Base-by-base conservation (phyloP, 2,888 invertebrate genomes). In the Zaprionus bogoriensis region DNA sequence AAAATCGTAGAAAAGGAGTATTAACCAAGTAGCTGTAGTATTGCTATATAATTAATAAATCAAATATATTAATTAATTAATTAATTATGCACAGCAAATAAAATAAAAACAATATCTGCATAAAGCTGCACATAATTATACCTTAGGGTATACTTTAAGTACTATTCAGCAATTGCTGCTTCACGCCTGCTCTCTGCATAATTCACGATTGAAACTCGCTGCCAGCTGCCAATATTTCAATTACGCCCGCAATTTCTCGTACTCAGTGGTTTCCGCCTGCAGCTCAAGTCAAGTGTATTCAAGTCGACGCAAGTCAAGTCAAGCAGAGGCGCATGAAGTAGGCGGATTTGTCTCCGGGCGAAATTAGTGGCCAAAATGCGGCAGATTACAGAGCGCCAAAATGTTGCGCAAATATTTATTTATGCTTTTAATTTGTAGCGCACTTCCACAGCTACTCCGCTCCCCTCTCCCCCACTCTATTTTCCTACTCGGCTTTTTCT, bases 361-460 rank as follows among this genome's bases (percentile, higher is more conserved):
- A 74, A 81, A 81, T 81, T 81, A 87, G 87, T 87, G 87, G 85
- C 78, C 75, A 64, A 60, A 77, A 72, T 81, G 81, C 38, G 84
- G 85, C 66, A 87, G 87, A 81, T 81, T 87, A 81, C 78, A 87
- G 87, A 67, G 68, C 85, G 52, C 48, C 50, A 62, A 74, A 86
- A 75, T 70, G 64, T 75, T 71, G 54, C 65, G 81, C 65, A 86
- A 81, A 87, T 87, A 81, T 87, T 81, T 87, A 81, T 81, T 69
- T 77, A 60, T 47, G 60, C 67, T 76, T 74, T 75, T 76, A 76
- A 76, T 76, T 76, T 77, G 60, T 44, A 59, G 48, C 50, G 2
- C 9, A 10, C 9, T 23, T 5, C 23, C 23, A n/a, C 27, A 20
- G 23, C 14, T 30, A 20, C 27, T 28, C 14, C 5, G 6, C 4